Evolutionary conservation across 2,113 vertebrate genomes (phyloP).

Genomic region (Anseranas semipalmata): DNA sequence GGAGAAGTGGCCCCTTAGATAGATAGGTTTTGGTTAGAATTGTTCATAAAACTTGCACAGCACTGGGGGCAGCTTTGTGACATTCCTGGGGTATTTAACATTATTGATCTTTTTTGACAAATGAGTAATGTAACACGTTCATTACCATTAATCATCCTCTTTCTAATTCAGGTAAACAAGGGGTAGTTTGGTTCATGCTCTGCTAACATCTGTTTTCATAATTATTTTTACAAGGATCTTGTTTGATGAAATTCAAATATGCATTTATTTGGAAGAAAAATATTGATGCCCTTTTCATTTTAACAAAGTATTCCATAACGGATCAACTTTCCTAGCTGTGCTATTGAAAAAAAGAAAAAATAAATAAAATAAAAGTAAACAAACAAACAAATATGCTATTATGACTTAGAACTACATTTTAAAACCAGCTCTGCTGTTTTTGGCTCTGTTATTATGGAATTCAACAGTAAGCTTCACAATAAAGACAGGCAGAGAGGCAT

Average conservation of each 20-base stretch:
- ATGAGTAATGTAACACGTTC: slow-evolving; percentile 53
- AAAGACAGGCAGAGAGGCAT: not conserved
- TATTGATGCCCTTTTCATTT: not conserved
- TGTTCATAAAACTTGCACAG: slow-evolving; percentile 6
- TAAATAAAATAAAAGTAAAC: no score
- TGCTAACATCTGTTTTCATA: not conserved
- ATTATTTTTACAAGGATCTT: slow-evolving; percentile 33
- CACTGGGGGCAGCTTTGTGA: slow-evolving; percentile 45
- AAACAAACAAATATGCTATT: not conserved
- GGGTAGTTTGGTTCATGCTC: not conserved
- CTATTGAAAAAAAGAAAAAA: not conserved
- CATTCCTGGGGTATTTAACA: slow-evolving; percentile 45
- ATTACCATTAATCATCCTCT: slow-evolving; percentile 61
- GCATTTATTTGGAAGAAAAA: slow-evolving; percentile 50
- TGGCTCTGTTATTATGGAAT: not conserved
- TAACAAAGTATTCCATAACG: not conserved
- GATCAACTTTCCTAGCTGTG: slow-evolving; percentile 1
- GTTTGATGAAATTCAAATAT: slow-evolving; percentile 10
- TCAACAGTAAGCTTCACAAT: not conserved
- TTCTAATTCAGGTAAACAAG: slow-evolving; percentile 55
- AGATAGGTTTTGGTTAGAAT: not conserved
- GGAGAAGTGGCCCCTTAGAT: not conserved
- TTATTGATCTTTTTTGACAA: slow-evolving; percentile 65
- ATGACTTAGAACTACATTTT: not conserved
- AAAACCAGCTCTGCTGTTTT: not conserved